Evolutionary conservation across 2,797 vertebrate genomes (phyloP).

Genomic region (Sebastes cheni): DNA sequence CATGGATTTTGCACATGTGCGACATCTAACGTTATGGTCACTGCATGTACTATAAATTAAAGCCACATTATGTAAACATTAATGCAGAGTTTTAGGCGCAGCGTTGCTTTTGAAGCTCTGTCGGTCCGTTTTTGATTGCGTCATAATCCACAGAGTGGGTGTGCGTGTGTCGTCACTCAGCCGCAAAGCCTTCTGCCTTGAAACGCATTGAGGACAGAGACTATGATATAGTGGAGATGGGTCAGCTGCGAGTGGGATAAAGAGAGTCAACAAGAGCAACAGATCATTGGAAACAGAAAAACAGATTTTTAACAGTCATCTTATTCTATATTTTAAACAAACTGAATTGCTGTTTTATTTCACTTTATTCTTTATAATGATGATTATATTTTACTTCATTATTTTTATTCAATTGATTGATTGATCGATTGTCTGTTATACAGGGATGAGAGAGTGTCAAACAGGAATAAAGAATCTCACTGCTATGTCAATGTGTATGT

Average conservation of each 20-base stretch:
- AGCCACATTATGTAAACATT: no score
- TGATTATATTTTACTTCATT: no score
- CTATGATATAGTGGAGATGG: not conserved
- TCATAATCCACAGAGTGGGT: slow-evolving; percentile 7
- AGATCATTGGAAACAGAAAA: not conserved
- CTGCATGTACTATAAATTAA: fast-evolving
- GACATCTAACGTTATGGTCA: not conserved
- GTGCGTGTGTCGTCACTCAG: not conserved
- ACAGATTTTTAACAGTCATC: not conserved
- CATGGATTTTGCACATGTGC: fast-evolving
- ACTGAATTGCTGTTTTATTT: not conserved
- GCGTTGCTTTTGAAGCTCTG: not conserved
- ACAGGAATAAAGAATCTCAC: no score
- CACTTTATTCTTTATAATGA: not conserved
- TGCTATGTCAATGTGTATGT: no score
- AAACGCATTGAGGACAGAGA: slow-evolving; percentile 6
- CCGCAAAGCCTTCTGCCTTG: not conserved
- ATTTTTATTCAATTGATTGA: no score
- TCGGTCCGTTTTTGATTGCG: slow-evolving; percentile 42
- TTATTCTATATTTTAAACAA: not conserved
- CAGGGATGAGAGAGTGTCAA: no score
- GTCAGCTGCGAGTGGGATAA: not conserved
- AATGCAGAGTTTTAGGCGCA: no score
- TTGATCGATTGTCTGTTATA: no score
- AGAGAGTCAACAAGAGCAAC: not conserved